Evolutionary conservation across 2,888 invertebrate genomes (phyloP), one percentile per base, ranked within the genome.

Genomic region (Andrena hattorfiana): DNA sequence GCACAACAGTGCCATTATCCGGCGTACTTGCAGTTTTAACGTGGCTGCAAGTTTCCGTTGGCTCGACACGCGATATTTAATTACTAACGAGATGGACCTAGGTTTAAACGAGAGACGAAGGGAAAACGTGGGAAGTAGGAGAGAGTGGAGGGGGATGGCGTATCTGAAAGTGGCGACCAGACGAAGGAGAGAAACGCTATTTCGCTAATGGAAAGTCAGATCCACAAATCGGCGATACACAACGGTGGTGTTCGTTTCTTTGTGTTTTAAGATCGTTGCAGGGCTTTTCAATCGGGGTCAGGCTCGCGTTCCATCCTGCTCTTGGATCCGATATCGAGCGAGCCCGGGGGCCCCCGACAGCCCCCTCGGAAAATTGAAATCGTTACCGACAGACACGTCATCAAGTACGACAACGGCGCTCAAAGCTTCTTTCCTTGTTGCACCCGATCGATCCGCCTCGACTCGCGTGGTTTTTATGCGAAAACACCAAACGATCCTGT

Each of bases 171-270:
- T 69, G 62, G 69, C 48, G 59, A 77, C 59, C 51, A 26, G 59
- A 32, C 69, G 73, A 77, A 79, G 49, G 54, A 69, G 74, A 13
- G 49, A 69, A 75, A 86, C 80, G 80, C 72, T 86, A 84, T 85
- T 86, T 84, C 86, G 77, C 84, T 85, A 85, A 85, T 85, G 85
- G 85, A 85, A 85, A 80, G 80, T 75, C 77, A 59, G 80, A 80
- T 84, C 86, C 78, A 67, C 84, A 77, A 86, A 84, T 86, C 87
- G 81, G 63, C 70, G 71, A 85, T 71, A 71, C 74, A 56, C 56
- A 56, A 51, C 23, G 56, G 68, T 48, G 60, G 60, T 64, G 62
- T 73, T 78, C 70, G 32, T 76, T 73, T 84, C 77, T 84, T 76
- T 84, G 84, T 78, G 84, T 86, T 81, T 79, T 67, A 81, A 86